Evolutionary conservation across 2,888 invertebrate species (phyloP), one percentile per base, ranked within the genome.

Genomic region (Pristionchus maxplancki): DNA sequence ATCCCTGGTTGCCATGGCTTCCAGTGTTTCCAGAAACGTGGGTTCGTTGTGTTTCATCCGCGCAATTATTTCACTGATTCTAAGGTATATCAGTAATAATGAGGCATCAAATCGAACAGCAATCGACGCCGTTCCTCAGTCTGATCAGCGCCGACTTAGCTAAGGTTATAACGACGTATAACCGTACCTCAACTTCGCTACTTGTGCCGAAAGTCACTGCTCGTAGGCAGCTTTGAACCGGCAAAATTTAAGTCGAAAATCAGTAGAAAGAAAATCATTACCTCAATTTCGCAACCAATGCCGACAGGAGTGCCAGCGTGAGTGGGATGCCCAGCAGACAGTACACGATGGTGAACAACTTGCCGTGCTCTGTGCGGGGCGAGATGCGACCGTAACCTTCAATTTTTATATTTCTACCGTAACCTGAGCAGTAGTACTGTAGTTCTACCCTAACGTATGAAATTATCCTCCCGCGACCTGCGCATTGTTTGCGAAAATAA

Each of bases 381-480:
- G 97, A 97, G 87, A 97, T 97, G 95, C 97, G 97, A 11, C 97
- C 97, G 95, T 97, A 98, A 87, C 97, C 97, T 97, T 95, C 11
- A 92, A 90, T n/a, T n/a, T n/a, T n/a, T n/a, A n/a, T n/a, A n/a
- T n/a, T 48, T 48, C 48, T 13, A 48, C 48, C 48, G 48, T 48
- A 48, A 48, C 48, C 8, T 48, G 48, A 48, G 48, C 8, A 48
- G 8, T 48, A 48, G 8, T 13, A n/a, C n/a, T n/a, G n/a, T n/a
- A n/a, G n/a, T n/a, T n/a, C n/a, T n/a, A n/a, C n/a, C n/a, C n/a
- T n/a, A n/a, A n/a, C n/a, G n/a, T n/a, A n/a, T n/a, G n/a, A n/a
- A n/a, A n/a, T n/a, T n/a, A n/a, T n/a, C n/a, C n/a, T n/a, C n/a
- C n/a, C n/a, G n/a, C n/a, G n/a, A n/a, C n/a, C n/a, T n/a, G n/a